Evolutionary conservation across 1,140 invertebrate genomes (phyloP), one percentile per base, ranked within the genome.

Genomic region (Pemphigus obesinymphae): DNA sequence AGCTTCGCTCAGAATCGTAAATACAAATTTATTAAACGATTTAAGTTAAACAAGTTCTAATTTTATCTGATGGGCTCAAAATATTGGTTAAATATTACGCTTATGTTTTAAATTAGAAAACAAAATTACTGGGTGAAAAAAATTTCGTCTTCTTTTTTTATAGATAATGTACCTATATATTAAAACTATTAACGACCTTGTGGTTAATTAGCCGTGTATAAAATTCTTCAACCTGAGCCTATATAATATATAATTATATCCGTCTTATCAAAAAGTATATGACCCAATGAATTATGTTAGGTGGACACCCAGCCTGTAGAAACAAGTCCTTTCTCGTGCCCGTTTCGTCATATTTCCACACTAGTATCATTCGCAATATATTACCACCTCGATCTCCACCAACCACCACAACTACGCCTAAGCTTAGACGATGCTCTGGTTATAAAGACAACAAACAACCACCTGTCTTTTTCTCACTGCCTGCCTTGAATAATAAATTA

Each of bases 371-470:
- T 8, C 37, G 4, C 3, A 8, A 40, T 8, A 40, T 8, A 8
- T 40, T 40, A 40, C 37, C 37, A 8, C 37, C n/a, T n/a, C 37
- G 37, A 5, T 40, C 37, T 40, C 37, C 37, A 10, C 4, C 37
- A 40, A 10, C 37, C 37, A 10, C 37, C 29, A 58, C 23, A n/a
- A 55, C 58, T 31, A 31, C 13, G 31, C 61, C 63, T 15, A 3
- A 66, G 61, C 61, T 70, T 43, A 70, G 20, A 70, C 66, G 48
- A 17, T 11, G 73, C 20, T 43, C 45, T 23, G 31, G n/a, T 78
- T 78, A 78, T 78, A 78, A 78, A 75, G 73, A 58, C 73, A 78
- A 78, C 73, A 78, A 58, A 78, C 31, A 7, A 58, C 11, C 50
- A 78, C 26, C 50, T 55, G 50, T 40, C 20, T 58, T 55, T 58